Base-by-base conservation (phyloP, 2,113 vertebrate species). In the Sorex fumeus region DNA sequence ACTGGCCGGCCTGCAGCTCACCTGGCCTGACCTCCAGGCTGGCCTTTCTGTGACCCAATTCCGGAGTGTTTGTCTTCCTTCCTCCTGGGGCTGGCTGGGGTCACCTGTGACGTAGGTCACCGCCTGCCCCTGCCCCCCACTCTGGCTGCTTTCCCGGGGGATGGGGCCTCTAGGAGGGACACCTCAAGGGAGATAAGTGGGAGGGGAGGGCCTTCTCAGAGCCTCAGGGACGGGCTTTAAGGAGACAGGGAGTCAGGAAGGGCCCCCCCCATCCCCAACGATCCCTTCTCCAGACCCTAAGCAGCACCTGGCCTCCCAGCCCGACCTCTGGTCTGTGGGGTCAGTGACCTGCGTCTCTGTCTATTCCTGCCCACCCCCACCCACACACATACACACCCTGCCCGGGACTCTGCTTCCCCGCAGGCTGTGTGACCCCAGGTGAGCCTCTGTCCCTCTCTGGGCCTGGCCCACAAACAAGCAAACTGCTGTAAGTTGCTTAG, bases 81-180 rank as follows among this genome's bases (percentile, higher is more conserved):
- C n/a, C 60, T 75, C 67, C 40, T 72, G 2, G 9, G 62, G n/a
- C 43, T 62, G 34, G 96, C 96, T 81, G 93, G 97, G 95, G 96
- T 74, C 93, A 96, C 93, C 88, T 88, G 96, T 94, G 67, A 94
- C 85, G 81, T 96, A 95, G 96, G 95, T 60, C 21, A 15, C 57
- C 92, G 9, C 34, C 18, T 2, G 2, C 94, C 97, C 66, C 93
- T 85, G 95, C 90, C 95, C 57, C 78, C 96, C 96, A 96, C 88
- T 96, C 95, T 82, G 76, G 96, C 80, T 57, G 45, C 75, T 82
- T 23, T 43, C 57, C 77, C 57, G 15, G 3, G 28, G 43, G 40
- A 40, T 15, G 7, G 45, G 66, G 32, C 19, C 1, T 57, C 0
- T 30, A 3, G 28, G 10, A 28, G 2, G n/a, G 30, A 69, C 18